Conservation (phyloP, 1,140 invertebrate genomes). For the Reticulitermes speratus region DNA sequence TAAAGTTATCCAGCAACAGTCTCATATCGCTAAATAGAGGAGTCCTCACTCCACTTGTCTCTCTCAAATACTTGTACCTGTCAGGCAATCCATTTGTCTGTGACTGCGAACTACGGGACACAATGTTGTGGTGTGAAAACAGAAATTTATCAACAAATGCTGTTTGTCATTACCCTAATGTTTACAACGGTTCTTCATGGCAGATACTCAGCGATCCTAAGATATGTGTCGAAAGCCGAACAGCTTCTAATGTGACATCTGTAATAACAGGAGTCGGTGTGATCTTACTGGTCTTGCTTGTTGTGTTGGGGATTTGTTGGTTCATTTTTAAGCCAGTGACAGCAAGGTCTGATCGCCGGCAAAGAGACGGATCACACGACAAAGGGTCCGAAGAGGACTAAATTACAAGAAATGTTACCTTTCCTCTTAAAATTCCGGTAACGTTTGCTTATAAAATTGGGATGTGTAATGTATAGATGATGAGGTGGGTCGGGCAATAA, state of each 20-base stretch:
- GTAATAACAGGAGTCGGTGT: no score
- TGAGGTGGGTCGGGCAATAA: no score
- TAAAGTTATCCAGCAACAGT: background rate
- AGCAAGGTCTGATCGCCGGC: no score
- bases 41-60: background rate
- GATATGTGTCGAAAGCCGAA: background rate
- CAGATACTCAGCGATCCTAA: background rate
- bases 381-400: no score
- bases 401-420: no score
- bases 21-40: background rate
- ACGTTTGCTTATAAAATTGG: no score
- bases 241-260: no score
- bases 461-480: no score
- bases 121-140: background rate
- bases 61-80: background rate
- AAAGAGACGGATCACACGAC: no score
- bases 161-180: background rate
- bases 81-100: background rate
- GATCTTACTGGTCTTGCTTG: background rate
- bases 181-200: background rate
- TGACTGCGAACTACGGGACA: background rate
- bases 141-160: background rate
- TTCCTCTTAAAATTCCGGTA: no score
- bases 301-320: background rate
- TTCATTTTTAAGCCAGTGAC: background rate